Base-by-base conservation (phyloP, 2,113 vertebrate species). In the Tragulus kanchil region DNA sequence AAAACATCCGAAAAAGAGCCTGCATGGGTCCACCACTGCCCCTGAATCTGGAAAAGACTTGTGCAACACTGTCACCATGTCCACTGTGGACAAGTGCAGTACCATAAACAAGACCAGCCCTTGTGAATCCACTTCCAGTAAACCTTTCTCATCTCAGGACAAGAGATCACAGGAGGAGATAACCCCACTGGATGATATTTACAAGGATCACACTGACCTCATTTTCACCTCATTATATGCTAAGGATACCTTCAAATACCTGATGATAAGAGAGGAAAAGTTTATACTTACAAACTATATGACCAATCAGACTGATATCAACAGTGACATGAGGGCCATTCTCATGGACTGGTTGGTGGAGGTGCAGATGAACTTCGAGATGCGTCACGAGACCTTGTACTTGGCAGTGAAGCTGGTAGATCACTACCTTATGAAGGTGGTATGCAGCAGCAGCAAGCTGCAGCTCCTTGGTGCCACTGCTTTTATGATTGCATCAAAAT, bases 271-370 rank as follows among this genome's bases (percentile, higher is more conserved):
- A 99, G 99, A 99, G 99, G 99, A 99, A 94, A 99, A 98, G 52
- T 99, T 99, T 52, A 36, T 98, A 65, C 98, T 99, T 45, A 86
- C 75, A 4, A 96, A 99, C 97, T 99, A 99, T 98, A 99, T 99
- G 99, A 26, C 98, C 45, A 94, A 83, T 26, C 99, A 99, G 98
- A 94, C 97, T 59, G 99, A 99, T 77, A 99, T 99, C 94, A 99
- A 96, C 45, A 59, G 95, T 1, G 98, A 98, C 78, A 99, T 99
- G 99, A 99, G 99, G 64, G 99, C 99, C 6, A 99, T 99, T 96
- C 98, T 99, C 31, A 98, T 99, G 64, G 99, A 99, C 98, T 99
- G 99, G 99, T 98, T 99, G 98, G 99, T 99, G 3, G 99, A 99
- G 88, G 99, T 99, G 5, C 99, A 99, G 99, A 99, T 99, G 89